phyloP scores from a whole-genome alignment of 2,113 vertebrate species.

The Astur gentilis region DNA sequence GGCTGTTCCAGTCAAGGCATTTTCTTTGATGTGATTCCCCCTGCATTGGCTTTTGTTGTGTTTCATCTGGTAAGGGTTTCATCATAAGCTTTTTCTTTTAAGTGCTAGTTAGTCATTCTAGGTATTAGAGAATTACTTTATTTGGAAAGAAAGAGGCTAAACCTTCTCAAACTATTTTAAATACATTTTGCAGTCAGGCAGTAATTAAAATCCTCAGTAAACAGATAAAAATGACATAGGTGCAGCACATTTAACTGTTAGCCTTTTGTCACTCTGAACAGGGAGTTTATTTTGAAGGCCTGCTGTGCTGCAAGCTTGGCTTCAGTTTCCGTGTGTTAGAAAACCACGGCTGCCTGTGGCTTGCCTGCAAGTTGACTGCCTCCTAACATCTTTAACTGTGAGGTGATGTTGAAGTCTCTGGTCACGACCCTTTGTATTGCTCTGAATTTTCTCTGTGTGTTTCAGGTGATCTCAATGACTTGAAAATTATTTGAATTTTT shows the following conservation, averaged over 20 bases:
- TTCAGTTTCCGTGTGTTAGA: rapidly evolving
- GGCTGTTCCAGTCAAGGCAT: neutral
- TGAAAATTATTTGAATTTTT: neutral
- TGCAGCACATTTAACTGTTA: neutral
- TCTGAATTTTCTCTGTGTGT: neutral
- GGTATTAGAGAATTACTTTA: neutral
- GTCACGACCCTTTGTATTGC: neutral
- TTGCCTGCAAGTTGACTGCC: neutral
- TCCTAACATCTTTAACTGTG: neutral
- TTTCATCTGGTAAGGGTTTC: neutral
- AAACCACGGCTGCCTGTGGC: neutral
- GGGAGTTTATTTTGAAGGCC: neutral
- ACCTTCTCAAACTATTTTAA: neutral
- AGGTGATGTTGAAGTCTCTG: neutral
- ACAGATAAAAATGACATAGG: neutral
- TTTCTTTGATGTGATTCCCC: neutral
- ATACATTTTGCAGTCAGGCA: neutral
- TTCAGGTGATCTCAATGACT: neutral
- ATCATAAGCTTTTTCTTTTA: neutral
- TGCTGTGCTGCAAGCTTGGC: neutral
- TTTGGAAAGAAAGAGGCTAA: neutral
- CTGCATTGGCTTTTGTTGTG: neutral
- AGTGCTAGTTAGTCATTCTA: neutral
- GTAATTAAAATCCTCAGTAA: neutral
- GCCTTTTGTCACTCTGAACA: neutral